Base-by-base conservation (phyloP, 2,888 invertebrate species). In the Anoncus sp. region DNA sequence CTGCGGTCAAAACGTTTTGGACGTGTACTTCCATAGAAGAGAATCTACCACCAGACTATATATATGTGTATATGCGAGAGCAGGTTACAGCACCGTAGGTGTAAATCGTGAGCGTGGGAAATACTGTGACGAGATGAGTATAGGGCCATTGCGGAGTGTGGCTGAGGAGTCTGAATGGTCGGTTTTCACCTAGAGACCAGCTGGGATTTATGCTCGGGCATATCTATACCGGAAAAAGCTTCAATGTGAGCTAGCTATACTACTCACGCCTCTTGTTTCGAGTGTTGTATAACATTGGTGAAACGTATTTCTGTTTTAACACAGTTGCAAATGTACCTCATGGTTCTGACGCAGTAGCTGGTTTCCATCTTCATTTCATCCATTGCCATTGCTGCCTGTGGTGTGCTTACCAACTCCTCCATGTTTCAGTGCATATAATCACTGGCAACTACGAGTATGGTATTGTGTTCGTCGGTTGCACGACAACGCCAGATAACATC, bases 401-500 rank as follows among this genome's bases (percentile, higher is more conserved):
- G 38, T 38, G 10, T 10, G 38, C 38, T 38, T 12, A 24, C 22
- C 24, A 12, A 49, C 24, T 24, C 22, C 14, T 53, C 16, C 12
- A 31, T 31, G 27, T 59, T 59, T 10, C 38, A 18, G 9, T 14
- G 55, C 16, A n/a, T 22, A 43, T 40, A 43, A 59, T 62, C 51
- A 16, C 22, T 53, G 43, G 14, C 27, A 47, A n/a, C 38, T 7
- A 18, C 18, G 40, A 22, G 40, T 51, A 60, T 27, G 49, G 66
- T 74, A 16, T 38, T 59, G n/a, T 59, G 24, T 45, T 16, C 20
- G 45, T 45, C 38, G 18, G 18, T 27, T 16, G 38, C 10, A 38
- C 27, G 51, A 40, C 40, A 66, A 66, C 43, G 60, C 14, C 53
- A 22, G 18, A 74, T 66, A 40, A 59, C 49, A 59, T 60, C n/a